Conservation (phyloP, 2,888 invertebrate genomes). For the Stenolophus ochropezus region DNA sequence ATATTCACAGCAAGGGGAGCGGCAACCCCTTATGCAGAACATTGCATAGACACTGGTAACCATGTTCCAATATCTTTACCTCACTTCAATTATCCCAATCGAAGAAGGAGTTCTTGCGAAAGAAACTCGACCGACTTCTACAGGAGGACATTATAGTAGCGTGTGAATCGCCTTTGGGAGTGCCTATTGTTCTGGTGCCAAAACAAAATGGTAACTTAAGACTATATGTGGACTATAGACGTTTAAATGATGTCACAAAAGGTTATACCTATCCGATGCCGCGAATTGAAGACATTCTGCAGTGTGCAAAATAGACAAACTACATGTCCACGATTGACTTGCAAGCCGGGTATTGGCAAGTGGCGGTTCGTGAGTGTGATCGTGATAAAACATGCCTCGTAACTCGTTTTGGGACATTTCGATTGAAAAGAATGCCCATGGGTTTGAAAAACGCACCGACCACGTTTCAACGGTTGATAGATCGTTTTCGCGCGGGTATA, state of each 20-base stretch:
- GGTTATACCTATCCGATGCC: slow-evolving; percentile 22
- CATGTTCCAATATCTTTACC: not conserved
- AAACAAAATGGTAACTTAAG: not conserved
- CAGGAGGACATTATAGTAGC: not conserved
- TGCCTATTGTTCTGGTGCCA: slow-evolving; percentile 1
- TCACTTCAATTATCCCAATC: not conserved
- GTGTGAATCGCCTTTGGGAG: slow-evolving; percentile 32
- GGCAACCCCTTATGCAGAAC: not conserved
- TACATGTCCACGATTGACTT: slow-evolving; percentile 25
- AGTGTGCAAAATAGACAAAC: not conserved
- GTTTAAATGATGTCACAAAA: slow-evolving; percentile 12
- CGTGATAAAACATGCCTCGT: slow-evolving; percentile 9
- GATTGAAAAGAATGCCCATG: slow-evolving; percentile 40
- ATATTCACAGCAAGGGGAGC: not conserved
- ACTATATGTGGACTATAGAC: slow-evolving; percentile 9
- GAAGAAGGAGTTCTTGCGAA: not conserved
- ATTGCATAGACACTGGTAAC: not conserved
- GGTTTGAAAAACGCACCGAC: not conserved
- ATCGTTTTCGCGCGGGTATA: not conserved
- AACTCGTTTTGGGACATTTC: not conserved
- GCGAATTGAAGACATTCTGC: slow-evolving; percentile 23
- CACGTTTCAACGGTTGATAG: not conserved
- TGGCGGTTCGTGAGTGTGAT: not conserved
- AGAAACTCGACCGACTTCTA: not conserved
- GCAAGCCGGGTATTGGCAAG: slow-evolving; percentile 15